Conservation (phyloP, 1,140 invertebrate genomes). For the Leptopilina clavipes region DNA sequence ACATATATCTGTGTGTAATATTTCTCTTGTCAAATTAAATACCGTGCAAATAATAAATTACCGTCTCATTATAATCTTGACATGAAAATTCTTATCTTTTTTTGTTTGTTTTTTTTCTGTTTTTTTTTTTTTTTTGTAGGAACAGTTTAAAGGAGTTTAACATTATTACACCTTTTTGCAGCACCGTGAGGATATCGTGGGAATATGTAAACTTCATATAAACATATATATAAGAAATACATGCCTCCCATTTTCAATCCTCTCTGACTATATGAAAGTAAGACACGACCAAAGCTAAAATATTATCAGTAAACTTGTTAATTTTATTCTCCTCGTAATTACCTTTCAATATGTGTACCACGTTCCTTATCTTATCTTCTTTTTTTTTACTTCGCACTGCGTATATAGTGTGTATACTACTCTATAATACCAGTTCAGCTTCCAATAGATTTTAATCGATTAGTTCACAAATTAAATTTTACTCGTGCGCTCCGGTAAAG, state of each 20-base stretch:
- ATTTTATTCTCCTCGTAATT: constrained; percentile 9
- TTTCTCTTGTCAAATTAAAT: constrained; percentile 3
- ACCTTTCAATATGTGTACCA: neutral
- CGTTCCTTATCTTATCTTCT: constrained; percentile 8
- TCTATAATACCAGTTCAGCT: neutral
- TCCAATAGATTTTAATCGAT: constrained; percentile 6
- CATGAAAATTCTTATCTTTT: constrained; percentile 13
- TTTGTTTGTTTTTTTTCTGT: no score
- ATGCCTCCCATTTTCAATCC: constrained; percentile 6
- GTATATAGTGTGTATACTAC: no score
- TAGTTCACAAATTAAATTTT: neutral
- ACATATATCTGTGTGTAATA: no score
- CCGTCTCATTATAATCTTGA: constrained; percentile 2
- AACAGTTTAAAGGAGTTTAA: constrained; percentile 1
- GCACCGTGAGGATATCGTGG: constrained; percentile 1
- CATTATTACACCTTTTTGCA: constrained; percentile 1
- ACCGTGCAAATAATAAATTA: neutral
- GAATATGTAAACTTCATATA: constrained; percentile 1
- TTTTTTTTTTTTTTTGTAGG: neutral
- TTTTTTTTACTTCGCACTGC: neutral
- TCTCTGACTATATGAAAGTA: neutral
- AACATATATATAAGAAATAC: neutral
- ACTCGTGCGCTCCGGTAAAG: neutral
- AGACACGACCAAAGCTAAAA: neutral
- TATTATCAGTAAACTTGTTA: constrained; percentile 3